These are phyloP conservation scores for Pseudomyrmex dendroicus DNA, from an alignment of 1,140 invertebrate genomes.

Conservation along the genomic window DNA sequence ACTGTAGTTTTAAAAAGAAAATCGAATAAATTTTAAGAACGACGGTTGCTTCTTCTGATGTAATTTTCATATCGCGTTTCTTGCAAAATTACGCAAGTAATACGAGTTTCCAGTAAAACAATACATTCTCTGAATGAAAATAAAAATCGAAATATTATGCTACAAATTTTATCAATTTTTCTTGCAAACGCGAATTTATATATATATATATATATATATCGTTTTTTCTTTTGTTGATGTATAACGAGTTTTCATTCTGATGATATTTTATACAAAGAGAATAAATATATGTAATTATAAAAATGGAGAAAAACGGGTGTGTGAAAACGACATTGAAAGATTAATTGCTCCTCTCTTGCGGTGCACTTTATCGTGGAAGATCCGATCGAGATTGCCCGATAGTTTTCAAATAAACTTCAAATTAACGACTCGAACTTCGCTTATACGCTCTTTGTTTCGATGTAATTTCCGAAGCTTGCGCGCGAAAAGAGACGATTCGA, in stretches of 20 bases:
- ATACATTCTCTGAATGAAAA: neutral
- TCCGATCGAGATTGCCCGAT: neutral
- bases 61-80: neutral
- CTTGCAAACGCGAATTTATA: neutral
- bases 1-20: neutral
- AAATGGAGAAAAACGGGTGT: neutral
- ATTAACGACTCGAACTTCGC: slow-evolving; percentile 1
- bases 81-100: neutral
- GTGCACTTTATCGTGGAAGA: neutral
- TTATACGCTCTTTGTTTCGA: slow-evolving; percentile 6
- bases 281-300: neutral
- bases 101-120: neutral
- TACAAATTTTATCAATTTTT: slow-evolving; percentile 11
- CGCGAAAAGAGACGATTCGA: neutral
- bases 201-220: no score
- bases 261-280: neutral
- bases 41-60: neutral
- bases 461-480: slow-evolving; percentile 11
- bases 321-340: neutral
- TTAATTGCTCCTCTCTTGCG: neutral
- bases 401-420: slow-evolving; percentile 26
- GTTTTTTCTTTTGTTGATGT: no score
- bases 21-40: neutral
- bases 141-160: neutral
- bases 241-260: neutral